A percentile compares a stretch with the other conserved stretches of the same genome.
phyloP scores from a whole-genome alignment of 2,797 vertebrate species.

The Tokudaia muenninki region DNA sequence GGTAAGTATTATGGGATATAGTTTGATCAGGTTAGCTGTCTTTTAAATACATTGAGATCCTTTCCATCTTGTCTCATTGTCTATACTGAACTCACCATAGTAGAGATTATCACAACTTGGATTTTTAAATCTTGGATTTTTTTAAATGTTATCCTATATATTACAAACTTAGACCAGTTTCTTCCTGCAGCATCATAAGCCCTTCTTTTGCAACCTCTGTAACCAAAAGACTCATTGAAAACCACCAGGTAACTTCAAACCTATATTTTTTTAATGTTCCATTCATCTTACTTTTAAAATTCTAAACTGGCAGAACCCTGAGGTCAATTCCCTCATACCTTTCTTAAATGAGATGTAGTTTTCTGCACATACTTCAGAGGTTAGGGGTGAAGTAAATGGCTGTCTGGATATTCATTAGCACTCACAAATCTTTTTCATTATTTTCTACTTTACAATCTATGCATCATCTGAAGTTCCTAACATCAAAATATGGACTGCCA shows the following conservation, averaged over 20 bases:
- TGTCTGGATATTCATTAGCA: not conserved
- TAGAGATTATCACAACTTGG: not conserved
- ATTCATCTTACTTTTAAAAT: not conserved
- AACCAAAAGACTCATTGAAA: not conserved
- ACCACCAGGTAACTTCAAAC: not conserved
- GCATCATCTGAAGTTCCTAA: not conserved
- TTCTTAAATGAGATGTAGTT: not conserved
- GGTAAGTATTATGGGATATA: not conserved
- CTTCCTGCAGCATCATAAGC: not conserved
- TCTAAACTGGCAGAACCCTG: not conserved
- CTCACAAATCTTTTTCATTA: not conserved
- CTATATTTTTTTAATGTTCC: not conserved
- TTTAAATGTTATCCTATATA: not conserved
- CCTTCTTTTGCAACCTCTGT: not conserved
- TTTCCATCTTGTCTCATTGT: not conserved
- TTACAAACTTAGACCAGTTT: not conserved
- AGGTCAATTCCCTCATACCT: not conserved
- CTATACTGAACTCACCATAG: not conserved
- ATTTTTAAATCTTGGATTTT: not conserved
- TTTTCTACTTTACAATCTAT: conserved; percentile 4
- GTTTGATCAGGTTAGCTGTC: not conserved
- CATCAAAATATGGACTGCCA: not conserved
- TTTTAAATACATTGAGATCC: not conserved
- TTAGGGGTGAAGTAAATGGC: not conserved
- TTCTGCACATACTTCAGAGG: not conserved